Evolutionary conservation across 2,797 vertebrate species (phyloP), one percentile per base, ranked within the genome.

Genomic region (Tympanoctomys barrerae): DNA sequence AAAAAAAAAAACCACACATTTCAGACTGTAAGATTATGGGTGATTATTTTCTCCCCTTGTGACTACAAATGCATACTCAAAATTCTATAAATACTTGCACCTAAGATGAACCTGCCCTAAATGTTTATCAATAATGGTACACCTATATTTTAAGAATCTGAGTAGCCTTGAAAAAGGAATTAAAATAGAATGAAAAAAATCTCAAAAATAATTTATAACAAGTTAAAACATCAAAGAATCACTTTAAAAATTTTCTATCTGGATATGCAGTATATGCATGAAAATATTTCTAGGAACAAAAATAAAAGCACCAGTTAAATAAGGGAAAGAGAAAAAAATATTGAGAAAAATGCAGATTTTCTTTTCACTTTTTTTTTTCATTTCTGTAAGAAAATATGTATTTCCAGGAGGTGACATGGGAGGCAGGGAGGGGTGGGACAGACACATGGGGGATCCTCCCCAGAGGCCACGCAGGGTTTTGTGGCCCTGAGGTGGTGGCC

Each of bases 241-340:
- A 39, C 71, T 78, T 75, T 2, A n/a, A 80, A 94, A 66, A 26
- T 87, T n/a, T 57, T 82, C 49, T 2, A 52, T 68, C 19, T 46
- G 2, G 73, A 85, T 46, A 91, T 85, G 31, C 16, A 96, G 46
- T 33, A 80, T 26, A 92, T n/a, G 1, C 42, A 93, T 85, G 68
- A 80, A 94, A 94, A 90, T 90, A 22, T 84, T 89, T 87, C 42
- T 62, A 14, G 16, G 49, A 75, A 49, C 28, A 93, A 89, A 92
- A 0, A 96, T 19, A 92, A 90, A 87, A 92, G 57, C 22, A 49
- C 3, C 64, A 75, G 22, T 52, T 75, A 95, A 42, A 95, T 46
- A 87, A 7, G 12, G 42, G 10, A 86, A 87, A 21, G 24, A 21
- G 10, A 89, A 89, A 90, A 87, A 21, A 2, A 95, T 19, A 7